Evolutionary conservation across 2,888 invertebrate genomes (phyloP).

Genomic region (Hedya salicella): DNA sequence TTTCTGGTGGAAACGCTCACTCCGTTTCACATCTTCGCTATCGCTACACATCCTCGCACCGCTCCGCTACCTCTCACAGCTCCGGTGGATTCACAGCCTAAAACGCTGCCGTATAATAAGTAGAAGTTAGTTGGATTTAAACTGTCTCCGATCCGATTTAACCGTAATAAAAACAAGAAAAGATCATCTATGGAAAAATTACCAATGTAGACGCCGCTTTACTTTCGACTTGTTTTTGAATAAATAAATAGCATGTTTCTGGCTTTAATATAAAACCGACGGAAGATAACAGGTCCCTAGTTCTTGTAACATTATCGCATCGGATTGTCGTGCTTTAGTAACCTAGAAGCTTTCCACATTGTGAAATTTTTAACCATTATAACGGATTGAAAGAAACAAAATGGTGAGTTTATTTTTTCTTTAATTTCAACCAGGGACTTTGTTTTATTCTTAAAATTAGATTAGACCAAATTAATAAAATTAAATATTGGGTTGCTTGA

Average conservation of each 20-base stretch:
- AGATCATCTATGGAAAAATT: constrained; percentile 12
- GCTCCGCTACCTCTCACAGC: too few species aligned
- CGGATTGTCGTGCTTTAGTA: constrained; percentile 48
- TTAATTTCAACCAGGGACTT: background rate
- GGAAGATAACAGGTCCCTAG: constrained; percentile 35
- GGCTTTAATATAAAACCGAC: constrained; percentile 59
- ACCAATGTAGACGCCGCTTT: constrained; percentile 55
- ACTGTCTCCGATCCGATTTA: too few species aligned
- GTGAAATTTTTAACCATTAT: constrained; percentile 9
- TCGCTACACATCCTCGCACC: too few species aligned
- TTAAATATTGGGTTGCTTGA: too few species aligned
- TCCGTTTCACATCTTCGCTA: too few species aligned
- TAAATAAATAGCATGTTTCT: constrained; percentile 51
- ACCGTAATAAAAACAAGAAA: too few species aligned
- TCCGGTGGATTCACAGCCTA: too few species aligned
- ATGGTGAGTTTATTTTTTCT: constrained; percentile 51
- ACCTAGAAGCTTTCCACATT: background rate
- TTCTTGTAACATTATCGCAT: constrained; percentile 40
- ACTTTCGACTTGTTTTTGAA: constrained; percentile 59
- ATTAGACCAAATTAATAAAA: too few species aligned
- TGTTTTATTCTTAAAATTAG: too few species aligned
- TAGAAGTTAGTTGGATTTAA: too few species aligned
- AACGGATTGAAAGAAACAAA: constrained; percentile 21
- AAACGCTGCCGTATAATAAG: too few species aligned
- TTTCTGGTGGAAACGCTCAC: too few species aligned